phyloP scores from a whole-genome alignment of 2,888 invertebrate genomes.

The Chrysolina oricalcia region DNA sequence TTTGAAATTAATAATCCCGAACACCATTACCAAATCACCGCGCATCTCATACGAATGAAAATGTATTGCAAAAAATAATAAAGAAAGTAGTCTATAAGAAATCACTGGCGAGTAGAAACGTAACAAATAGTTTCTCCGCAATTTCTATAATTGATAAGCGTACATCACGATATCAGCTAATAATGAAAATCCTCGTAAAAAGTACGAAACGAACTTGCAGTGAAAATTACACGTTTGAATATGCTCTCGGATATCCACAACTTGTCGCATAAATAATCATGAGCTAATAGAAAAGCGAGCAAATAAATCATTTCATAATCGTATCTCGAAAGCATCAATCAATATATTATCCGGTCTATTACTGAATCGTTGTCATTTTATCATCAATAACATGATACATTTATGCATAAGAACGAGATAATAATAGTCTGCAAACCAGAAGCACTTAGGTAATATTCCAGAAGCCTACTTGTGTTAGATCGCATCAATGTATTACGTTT shows the following conservation, averaged over 20 bases:
- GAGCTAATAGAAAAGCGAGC: not conserved
- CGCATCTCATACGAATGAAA: not conserved
- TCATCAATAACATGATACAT: slow-evolving; percentile 2
- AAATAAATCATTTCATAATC: slow-evolving; percentile 1
- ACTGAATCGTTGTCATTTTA: slow-evolving; percentile 19
- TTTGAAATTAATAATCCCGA: no score
- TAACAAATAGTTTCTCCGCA: slow-evolving; percentile 26
- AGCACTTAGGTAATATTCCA: slow-evolving; percentile 9
- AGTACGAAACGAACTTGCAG: not conserved
- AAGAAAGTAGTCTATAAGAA: slow-evolving; percentile 13
- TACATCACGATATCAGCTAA: slow-evolving; percentile 22
- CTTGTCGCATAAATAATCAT: slow-evolving; percentile 3
- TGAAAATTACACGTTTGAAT: not conserved
- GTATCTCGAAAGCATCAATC: not conserved
- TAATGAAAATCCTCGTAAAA: slow-evolving; percentile 9
- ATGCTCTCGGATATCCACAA: not conserved
- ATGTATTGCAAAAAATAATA: slow-evolving; percentile 5
- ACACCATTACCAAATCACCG: not conserved
- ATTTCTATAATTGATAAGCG: slow-evolving; percentile 30
- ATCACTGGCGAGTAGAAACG: not conserved
- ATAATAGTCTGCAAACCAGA: slow-evolving; percentile 13
- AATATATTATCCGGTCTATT: slow-evolving; percentile 1
- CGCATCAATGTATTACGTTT: slow-evolving; percentile 4
- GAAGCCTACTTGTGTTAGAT: not conserved
- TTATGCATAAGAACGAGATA: slow-evolving; percentile 1